phyloP scores from a whole-genome alignment of 2,113 vertebrate genomes.

The Dipodomys spectabilis region DNA sequence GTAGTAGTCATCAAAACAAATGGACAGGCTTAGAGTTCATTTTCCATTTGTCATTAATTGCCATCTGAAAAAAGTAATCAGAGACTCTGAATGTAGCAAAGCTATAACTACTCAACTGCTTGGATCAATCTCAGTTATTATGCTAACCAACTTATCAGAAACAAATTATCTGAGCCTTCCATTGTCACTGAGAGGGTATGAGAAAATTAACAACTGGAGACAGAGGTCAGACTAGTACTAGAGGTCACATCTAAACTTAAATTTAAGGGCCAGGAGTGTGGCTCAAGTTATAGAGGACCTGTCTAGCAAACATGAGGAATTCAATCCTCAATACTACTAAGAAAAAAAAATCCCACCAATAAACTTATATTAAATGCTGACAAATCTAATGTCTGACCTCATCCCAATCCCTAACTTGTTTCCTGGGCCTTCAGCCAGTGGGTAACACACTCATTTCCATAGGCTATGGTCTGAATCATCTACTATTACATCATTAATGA shows the following conservation, averaged over 20 bases:
- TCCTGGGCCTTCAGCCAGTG: slow-evolving; percentile 42
- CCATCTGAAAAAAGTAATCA: slow-evolving; percentile 65
- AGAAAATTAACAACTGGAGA: slow-evolving; percentile 55
- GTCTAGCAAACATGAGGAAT: too few species aligned
- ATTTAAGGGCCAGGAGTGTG: slow-evolving; percentile 30
- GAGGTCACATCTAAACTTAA: slow-evolving; percentile 49
- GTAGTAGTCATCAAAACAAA: background rate
- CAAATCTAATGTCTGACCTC: slow-evolving; percentile 40
- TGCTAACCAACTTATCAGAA: slow-evolving; percentile 54
- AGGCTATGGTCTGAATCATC: slow-evolving; percentile 49
- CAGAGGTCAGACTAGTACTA: slow-evolving; percentile 43
- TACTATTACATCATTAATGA: slow-evolving; percentile 61
- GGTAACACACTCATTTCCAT: slow-evolving; percentile 44
- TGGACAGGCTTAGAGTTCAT: slow-evolving; percentile 50
- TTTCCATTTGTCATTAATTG: slow-evolving; percentile 65
- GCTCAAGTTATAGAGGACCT: too few species aligned
- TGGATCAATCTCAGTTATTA: slow-evolving; percentile 25
- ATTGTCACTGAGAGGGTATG: background rate
- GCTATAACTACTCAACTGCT: background rate
- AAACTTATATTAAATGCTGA: slow-evolving; percentile 62
- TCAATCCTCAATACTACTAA: too few species aligned
- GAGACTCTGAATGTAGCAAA: slow-evolving; percentile 49
- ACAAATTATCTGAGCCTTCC: slow-evolving; percentile 23
- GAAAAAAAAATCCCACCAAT: too few species aligned
- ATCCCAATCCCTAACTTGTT: slow-evolving; percentile 55